Base-by-base conservation (phyloP, 2,888 invertebrate genomes). In the Barypeithes pellucidus region DNA sequence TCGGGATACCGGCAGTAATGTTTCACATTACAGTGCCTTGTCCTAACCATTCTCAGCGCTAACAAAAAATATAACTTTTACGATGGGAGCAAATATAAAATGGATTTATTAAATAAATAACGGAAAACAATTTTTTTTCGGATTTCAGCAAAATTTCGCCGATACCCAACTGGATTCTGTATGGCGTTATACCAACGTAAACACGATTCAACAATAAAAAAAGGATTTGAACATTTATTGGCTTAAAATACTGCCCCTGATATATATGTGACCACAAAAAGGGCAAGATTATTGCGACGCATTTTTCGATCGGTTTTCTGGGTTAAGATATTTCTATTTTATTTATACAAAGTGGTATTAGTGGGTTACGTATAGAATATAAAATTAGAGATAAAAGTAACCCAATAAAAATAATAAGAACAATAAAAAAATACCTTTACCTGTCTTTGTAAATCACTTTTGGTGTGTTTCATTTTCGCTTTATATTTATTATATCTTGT, bases 121-220 rank as follows among this genome's bases (percentile, higher is more conserved):
- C 14, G 16, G 1, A 9, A 33, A 33, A 33, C 4, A 33, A 8
- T 29, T 54, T 54, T n/a, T 54, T 9, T 9, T 8, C 14, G 8
- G 29, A 29, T 54, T 54, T 33, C 16, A 16, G 9, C 54, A 14
- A 33, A 29, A 14, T 52, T 45, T 45, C 12, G 16, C 14, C 24
- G 29, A 54, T 14, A 33, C 29, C 54, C 33, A n/a, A 33, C 54
- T 54, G 16, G 16, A 29, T 54, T 54, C 33, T 54, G 9, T 54
- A 14, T 33, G 16, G 12, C 24, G n/a, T 52, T 24, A 24, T n/a
- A 24, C 54, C 54, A 12, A 11, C 14, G 4, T 2, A 33, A 14
- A 29, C 12, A 54, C 54, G 54, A 54, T 33, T 9, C 14, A 33
- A 33, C 54, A 54, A 54, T 33, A 54, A 54, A 54, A 54, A 29